Base-by-base conservation (phyloP, 2,888 invertebrate genomes). In the Microplitis deprimator region DNA sequence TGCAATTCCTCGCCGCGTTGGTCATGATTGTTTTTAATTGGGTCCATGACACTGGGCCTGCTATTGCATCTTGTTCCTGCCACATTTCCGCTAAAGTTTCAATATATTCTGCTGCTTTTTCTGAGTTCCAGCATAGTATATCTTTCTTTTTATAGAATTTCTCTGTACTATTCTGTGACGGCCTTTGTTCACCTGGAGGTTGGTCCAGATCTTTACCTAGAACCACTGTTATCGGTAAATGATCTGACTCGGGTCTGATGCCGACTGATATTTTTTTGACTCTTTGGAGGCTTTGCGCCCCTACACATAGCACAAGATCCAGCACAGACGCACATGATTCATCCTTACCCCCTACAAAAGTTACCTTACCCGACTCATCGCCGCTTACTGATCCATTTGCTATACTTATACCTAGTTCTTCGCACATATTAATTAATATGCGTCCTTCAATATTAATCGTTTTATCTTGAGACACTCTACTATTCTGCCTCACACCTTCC, bases 191-290 rank as follows among this genome's bases (percentile, higher is more conserved):
- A 13, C 13, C 59, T 7, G 8, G 59, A 59, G 59, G 8, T 59
- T 59, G 7, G 59, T 10, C 8, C 7, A 59, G 59, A 10, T 59
- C 13, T 59, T 1, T 7, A 10, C 8, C 59, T 59, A 59, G 13
- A 10, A 59, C 59, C 8, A 68, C 29, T 39, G 40, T 40, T 40
- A 68, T 40, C 5, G 68, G 68, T n/a, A 68, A 40, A 40, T 68
- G 68, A n/a, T 68, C 68, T 6, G 68, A 68, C 68, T 68, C 68
- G 3, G 68, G 38, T 20, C 20, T 20, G 20, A 20, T 20, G 20
- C 20, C 20, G 20, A 20, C 20, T 20, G 20, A 20, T 20, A 20
- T 20, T 20, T 20, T 20, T 20, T 20, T 20, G 20, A 20, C 20
- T 20, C 20, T 20, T 20, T 20, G 20, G 20, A 20, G 20, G 20